Percentiles rank a stretch among this genome's conserved stretches.
phyloP scores from a whole-genome alignment of 2,797 vertebrate species.

The Garrulus glandarius region DNA sequence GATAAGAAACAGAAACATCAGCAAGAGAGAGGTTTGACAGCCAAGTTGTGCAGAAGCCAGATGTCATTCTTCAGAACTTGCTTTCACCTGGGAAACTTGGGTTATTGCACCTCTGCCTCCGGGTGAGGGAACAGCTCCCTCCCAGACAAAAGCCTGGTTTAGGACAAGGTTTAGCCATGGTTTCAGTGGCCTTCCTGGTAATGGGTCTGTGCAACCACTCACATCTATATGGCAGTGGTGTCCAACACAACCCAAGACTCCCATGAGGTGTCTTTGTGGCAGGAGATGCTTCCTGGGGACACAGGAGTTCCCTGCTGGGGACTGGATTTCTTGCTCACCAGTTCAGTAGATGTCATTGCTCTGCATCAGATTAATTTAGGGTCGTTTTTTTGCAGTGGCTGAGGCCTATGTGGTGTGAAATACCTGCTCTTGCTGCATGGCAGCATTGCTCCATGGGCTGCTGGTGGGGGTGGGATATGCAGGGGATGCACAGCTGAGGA shows the following conservation, averaged over 20 bases:
- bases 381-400: neutral
- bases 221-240: fast-evolving
- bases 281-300: neutral
- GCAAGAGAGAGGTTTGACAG: constrained; percentile 29
- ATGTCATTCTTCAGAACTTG: constrained; percentile 4
- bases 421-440: neutral
- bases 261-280: neutral
- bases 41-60: constrained; percentile 46
- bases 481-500: fast-evolving
- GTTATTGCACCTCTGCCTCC: neutral
- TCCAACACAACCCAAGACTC: fast-evolving
- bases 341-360: neutral
- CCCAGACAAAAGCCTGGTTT: neutral
- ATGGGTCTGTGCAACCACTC: neutral
- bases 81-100: neutral
- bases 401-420: neutral
- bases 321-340: neutral
- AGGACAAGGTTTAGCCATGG: neutral
- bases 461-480: neutral
- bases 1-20: constrained; percentile 60
- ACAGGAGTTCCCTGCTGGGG: neutral
- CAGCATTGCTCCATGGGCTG: neutral
- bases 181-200: neutral
- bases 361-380: neutral
- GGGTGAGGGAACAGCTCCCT: neutral